Conservation (phyloP, 2,888 invertebrate genomes). For the Mesopsocus fuscifrons region DNA sequence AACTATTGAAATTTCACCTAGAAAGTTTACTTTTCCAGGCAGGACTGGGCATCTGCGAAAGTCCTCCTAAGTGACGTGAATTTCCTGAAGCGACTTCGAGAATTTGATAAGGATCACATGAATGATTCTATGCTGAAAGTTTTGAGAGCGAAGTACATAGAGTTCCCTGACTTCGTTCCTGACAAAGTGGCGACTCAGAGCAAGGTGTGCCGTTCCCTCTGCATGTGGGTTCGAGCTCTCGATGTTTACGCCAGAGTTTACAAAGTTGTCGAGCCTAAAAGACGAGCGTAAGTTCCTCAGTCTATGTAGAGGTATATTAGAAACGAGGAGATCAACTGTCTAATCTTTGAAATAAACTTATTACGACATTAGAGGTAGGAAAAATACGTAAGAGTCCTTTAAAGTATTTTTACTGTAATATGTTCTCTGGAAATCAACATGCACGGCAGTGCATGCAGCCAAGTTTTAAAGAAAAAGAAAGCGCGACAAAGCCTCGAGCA, state of each 20-base stretch:
- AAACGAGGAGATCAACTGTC: too few species aligned
- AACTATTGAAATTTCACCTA: too few species aligned
- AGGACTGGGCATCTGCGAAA: constrained; percentile 76
- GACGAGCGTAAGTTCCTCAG: constrained; percentile 43
- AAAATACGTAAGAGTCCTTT: too few species aligned
- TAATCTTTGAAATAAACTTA: too few species aligned
- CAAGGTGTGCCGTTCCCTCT: constrained; percentile 76
- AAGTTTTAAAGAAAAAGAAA: too few species aligned
- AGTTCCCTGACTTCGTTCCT: constrained; percentile 70
- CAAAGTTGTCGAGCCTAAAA: constrained; percentile 74
- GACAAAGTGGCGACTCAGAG: constrained; percentile 68
- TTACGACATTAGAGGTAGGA: too few species aligned
- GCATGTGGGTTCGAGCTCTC: constrained; percentile 83
- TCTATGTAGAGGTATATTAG: too few species aligned
- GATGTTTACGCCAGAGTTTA: constrained; percentile 77
- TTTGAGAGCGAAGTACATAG: constrained; percentile 56
- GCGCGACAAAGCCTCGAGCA: too few species aligned
- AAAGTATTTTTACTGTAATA: too few species aligned
- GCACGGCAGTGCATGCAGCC: too few species aligned
- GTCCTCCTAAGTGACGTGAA: constrained; percentile 59
- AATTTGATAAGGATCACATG: constrained; percentile 77
- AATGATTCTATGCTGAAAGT: constrained; percentile 55
- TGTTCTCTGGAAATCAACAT: too few species aligned
- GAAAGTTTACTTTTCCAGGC: constrained; percentile 33
- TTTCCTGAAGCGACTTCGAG: constrained; percentile 61